Base-by-base conservation (phyloP, 2,113 vertebrate genomes). In the Vulpes vulpes region DNA sequence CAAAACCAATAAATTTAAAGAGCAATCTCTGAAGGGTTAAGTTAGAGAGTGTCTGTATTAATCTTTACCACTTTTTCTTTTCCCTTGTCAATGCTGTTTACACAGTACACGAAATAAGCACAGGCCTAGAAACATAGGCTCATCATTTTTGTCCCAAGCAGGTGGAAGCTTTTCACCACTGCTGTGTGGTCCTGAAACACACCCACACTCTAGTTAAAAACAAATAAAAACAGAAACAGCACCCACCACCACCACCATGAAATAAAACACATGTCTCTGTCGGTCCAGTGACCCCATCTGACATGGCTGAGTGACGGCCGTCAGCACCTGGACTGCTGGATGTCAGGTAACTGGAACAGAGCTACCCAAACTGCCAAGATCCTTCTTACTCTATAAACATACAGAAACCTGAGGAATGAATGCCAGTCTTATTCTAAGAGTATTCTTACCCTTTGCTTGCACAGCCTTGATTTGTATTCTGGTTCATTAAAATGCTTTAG, bases 331-430 rank as follows among this genome's bases (percentile, higher is more conserved):
- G 38, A 27, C 79, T 43, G 35, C 65, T 60, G 30, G 69, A 16
- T 1, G 0, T 14, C 5, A 25, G 51, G 90, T 49, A 79, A 62
- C 8, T 11, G 27, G 69, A 27, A 1, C 76, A 76, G 74, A 79
- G 57, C 35, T 9, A 0, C 67, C 32, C 55, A 23, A 7, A 11
- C 59, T 57, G 71, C 87, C 11, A 4, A 5, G 35, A 65, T 59
- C 51, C 76, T 20, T 20, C 16, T 27, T 9, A 2, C 62, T 78
- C 60, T 19, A 3, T 78, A 86, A 83, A 69, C 38, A 65, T 17
- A 35, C 67, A 0, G 64, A 92, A 95, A 84, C 83, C 78, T 19
- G 49, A 94, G 93, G 23, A 51, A 11, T 85, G 91, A 88, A 92
- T 82, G 35, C 14, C 0, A 0, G 27, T 19, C 76, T 85, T 65